Evolutionary conservation across 2,888 invertebrate genomes (phyloP), one percentile per base, ranked within the genome.

Genomic region (Cetonia aurata): DNA sequence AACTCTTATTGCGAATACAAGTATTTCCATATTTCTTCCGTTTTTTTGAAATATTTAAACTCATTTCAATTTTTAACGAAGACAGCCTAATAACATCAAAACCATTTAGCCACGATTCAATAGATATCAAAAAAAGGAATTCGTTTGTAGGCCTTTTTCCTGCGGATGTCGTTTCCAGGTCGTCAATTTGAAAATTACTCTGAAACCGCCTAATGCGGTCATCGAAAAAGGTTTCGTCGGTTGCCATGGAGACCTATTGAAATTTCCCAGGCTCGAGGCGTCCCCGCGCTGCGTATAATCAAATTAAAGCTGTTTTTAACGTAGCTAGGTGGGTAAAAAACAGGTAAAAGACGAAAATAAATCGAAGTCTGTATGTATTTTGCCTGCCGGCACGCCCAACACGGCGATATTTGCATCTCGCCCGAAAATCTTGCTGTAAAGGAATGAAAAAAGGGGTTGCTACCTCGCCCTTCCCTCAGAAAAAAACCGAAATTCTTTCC

Each of bases 341-440:
- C 12, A 15, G 9, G 9, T 9, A 19, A 50, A n/a, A 50, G 19
- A 13, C 50, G 50, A 25, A 25, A 25, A 25, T 25, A 25, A 25
- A 25, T 25, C 25, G 25, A 25, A 12, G 15, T 50, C 50, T 55
- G 50, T 13, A 6, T 31, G 3, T 41, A 15, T 13, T 56, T 37
- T 56, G 37, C n/a, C 37, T 15, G 15, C 10, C 13, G 19, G 15
- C 50, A 10, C 33, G 10, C 41, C 15, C 17, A 56, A 55, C 13
- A 41, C 13, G 13, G 6, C 3, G 13, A 12, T 70, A 74, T 76
- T 73, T 74, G 72, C 74, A 75, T 74, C 73, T 71, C 62, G 25
- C 57, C 19, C 60, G 37, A 62, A 60, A 59, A 42, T 19, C 6
- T 42, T 13, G 6, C 6, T 15, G 3, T 13, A 59, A n/a, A 44